Percentiles rank a stretch among this genome's conserved stretches.
These are phyloP conservation scores for Leptocoma aspasia DNA, from an alignment of 2,113 vertebrate genomes.

Conservation along the genomic window DNA sequence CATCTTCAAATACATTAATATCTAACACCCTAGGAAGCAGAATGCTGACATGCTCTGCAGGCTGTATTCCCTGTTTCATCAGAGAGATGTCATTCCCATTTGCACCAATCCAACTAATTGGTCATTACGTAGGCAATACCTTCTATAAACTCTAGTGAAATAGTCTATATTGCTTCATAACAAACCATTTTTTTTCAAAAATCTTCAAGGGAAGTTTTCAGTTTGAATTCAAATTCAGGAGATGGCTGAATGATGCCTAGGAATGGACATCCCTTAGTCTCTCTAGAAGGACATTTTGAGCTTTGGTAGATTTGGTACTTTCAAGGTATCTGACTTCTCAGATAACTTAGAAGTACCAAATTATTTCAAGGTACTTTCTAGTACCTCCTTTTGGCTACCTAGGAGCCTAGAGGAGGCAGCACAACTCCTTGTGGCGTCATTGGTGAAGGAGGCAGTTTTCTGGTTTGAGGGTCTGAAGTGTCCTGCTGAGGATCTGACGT, in stretches of 20 bases:
- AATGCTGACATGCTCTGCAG: not conserved
- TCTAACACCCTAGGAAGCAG: not conserved
- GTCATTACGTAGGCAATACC: rapidly evolving
- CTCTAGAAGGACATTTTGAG: not conserved
- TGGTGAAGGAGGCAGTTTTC: not conserved
- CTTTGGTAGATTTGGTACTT: not conserved
- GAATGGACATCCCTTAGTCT: not conserved
- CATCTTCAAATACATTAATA: not conserved
- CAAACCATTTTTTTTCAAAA: not conserved
- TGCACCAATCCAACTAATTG: not conserved
- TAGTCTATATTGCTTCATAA: not conserved
- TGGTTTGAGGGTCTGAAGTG: not conserved
- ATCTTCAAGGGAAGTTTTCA: not conserved
- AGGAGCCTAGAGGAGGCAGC: not conserved
- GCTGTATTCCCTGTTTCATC: not conserved
- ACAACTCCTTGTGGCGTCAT: not conserved
- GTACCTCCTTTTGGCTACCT: not conserved
- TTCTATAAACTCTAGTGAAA: not conserved
- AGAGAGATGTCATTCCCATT: not conserved
- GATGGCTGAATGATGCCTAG: not conserved
- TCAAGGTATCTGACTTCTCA: not conserved
- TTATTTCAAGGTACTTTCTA: not conserved
- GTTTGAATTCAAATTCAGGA: not conserved
- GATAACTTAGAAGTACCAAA: not conserved
- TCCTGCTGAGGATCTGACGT: not conserved